Conservation (phyloP, 2,888 invertebrate species). For the Heterodera filipjevi region DNA sequence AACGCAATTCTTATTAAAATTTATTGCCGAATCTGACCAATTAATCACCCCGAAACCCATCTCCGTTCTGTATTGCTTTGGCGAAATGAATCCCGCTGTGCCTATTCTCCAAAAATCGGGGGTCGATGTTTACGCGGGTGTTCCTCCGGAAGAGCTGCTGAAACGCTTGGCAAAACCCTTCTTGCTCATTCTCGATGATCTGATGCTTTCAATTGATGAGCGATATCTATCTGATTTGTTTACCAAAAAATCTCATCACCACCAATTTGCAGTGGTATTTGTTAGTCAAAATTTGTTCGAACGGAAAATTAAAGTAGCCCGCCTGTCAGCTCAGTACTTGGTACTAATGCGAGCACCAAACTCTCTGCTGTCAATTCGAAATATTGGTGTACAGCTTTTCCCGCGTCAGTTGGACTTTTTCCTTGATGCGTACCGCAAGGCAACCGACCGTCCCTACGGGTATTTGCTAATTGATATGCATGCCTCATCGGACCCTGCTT, state of each 20-base stretch:
- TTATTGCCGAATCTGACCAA: neutral
- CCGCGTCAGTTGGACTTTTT: slow-evolving; percentile 29
- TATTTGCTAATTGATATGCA: slow-evolving; percentile 38
- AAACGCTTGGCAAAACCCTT: slow-evolving; percentile 13
- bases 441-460: slow-evolving; percentile 22
- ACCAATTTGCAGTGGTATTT: slow-evolving; percentile 30
- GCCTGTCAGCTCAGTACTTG: slow-evolving; percentile 35
- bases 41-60: slow-evolving; percentile 18
- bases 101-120: slow-evolving; percentile 32
- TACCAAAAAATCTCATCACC: slow-evolving; percentile 39
- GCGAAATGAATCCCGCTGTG: slow-evolving; percentile 15
- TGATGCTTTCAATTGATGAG: slow-evolving; percentile 29
- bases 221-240: slow-evolving; percentile 34
- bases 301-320: slow-evolving; percentile 31
- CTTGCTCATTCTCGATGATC: slow-evolving; percentile 32
- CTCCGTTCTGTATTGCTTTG: slow-evolving; percentile 26
- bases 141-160: slow-evolving; percentile 29
- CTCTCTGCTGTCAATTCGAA: slow-evolving; percentile 19
- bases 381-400: slow-evolving; percentile 33
- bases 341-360: slow-evolving; percentile 35
- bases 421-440: slow-evolving; percentile 19
- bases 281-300: slow-evolving; percentile 39
- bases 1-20: slow-evolving; percentile 13
- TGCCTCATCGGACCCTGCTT: slow-evolving; percentile 12
- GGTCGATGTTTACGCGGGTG: slow-evolving; percentile 22